phyloP scores from a whole-genome alignment of 2,888 invertebrate genomes.

The Sarcophaga caerulescens region DNA sequence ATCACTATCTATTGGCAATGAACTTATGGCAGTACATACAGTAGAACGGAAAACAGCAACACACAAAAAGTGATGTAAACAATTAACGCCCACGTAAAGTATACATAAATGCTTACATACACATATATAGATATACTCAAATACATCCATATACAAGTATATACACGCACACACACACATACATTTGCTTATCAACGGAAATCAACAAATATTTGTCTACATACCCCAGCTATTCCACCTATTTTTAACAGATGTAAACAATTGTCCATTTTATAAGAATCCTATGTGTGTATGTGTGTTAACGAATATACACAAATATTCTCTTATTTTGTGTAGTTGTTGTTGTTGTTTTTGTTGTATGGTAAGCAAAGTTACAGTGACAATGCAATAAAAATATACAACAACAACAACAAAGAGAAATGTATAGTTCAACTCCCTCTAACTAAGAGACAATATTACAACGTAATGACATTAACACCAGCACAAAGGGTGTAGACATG shows the following conservation, averaged over 20 bases:
- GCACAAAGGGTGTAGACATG: conserved; percentile 32
- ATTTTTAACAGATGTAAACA: conserved; percentile 61
- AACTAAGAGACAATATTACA: conserved; percentile 48
- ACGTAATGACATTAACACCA: conserved; percentile 51
- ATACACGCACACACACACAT: not conserved
- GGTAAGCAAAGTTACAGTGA: conserved; percentile 55
- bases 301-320: too few relatives aligned
- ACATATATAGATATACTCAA: conserved; percentile 25
- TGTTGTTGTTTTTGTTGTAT: conserved; percentile 13
- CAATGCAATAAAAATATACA: conserved; percentile 63
- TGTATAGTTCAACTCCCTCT: not conserved
- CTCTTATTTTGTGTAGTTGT: not conserved
- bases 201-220: conserved; percentile 62
- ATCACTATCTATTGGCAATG: conserved; percentile 11
- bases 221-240: conserved; percentile 7
- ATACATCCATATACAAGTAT: not conserved
- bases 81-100: conserved; percentile 61
- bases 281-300: not conserved
- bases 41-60: not conserved
- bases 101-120: not conserved
- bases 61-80: conserved; percentile 53
- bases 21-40: not conserved
- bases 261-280: conserved; percentile 53
- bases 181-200: conserved; percentile 49
- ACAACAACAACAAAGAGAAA: conserved; percentile 9